Evolutionary conservation across 1,140 invertebrate genomes (phyloP), one percentile per base, ranked within the genome.

Genomic region (Caenorhabditis briggsae): DNA sequence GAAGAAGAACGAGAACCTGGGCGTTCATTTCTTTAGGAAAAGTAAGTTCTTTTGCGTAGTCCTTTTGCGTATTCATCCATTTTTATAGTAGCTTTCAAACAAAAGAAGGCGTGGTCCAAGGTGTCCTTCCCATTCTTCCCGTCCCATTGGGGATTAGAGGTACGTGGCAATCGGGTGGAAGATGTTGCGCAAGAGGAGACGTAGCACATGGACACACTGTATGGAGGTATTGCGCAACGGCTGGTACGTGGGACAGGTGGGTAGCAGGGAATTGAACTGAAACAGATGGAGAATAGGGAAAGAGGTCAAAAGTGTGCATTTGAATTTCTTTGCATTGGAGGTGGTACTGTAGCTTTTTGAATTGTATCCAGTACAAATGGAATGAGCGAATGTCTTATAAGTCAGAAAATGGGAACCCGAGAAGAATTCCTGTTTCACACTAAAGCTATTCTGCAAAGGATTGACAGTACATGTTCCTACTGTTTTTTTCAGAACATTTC

Each of bases 231-330:
- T 78, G 46, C 46, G 70, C 70, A 78, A 78, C 14, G 50, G 70
- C 46, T 78, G 70, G 70, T 78, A 78, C 18, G 11, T 25, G 11
- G 70, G 70, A 70, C 70, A 78, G 70, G 70, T 78, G 70, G 70
- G 50, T 20, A 53, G 64, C 64, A 70, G 64, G 64, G 20, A n/a
- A 59, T 65, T 33, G 16, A 61, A 20, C 43, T 78, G 70, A 50
- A 53, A 78, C 70, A 78, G 70, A 53, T 78, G 70, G 70, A 20
- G n/a, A 78, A 78, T 50, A 7, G 0, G 23, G 46, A 14, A 25
- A 64, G 18, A 5, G 18, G 5, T 46, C 33, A 33, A 3, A 33
- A 33, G 33, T n/a, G 18, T 78, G 33, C 2, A 46, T 50, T 78
- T 50, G 70, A 78, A 50, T 65, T 25, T n/a, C 58, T 25, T 20